Percentiles rank a stretch among this genome's conserved stretches.
Evolutionary conservation across 2,888 invertebrate species (phyloP).

Genomic region (Noctuana brunneofusca): DNA sequence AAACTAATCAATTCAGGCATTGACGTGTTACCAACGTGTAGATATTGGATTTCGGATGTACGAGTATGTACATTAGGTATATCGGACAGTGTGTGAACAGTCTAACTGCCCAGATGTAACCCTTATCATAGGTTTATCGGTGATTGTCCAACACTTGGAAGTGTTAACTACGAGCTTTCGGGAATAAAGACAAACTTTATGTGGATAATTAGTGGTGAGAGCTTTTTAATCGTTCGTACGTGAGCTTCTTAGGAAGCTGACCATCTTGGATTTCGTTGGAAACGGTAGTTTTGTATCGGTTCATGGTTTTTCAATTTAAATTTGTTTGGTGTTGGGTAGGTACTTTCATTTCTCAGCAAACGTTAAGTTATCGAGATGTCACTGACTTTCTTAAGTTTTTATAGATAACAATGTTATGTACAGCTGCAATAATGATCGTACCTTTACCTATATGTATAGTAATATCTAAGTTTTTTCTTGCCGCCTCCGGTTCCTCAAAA

Average conservation of each 20-base stretch:
- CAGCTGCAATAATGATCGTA: too few relatives aligned
- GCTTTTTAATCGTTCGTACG: constrained; percentile 24
- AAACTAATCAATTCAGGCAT: not conserved
- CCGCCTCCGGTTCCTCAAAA: too few relatives aligned
- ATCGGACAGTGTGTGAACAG: not conserved
- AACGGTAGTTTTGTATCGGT: constrained; percentile 25
- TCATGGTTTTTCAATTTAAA: constrained; percentile 24
- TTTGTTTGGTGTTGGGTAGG: not conserved
- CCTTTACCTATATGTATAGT: too few relatives aligned
- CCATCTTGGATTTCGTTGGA: constrained; percentile 24
- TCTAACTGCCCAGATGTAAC: not conserved
- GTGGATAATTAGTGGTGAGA: constrained; percentile 21
- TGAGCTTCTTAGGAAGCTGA: constrained; percentile 31
- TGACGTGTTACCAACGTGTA: too few relatives aligned
- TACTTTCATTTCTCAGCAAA: not conserved
- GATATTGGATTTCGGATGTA: not conserved
- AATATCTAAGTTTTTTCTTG: too few relatives aligned
- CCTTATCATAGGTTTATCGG: constrained; percentile 21
- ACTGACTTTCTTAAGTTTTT: not conserved
- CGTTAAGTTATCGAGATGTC: not conserved
- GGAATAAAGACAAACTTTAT: constrained; percentile 22
- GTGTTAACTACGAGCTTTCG: constrained; percentile 25
- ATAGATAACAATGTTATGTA: not conserved
- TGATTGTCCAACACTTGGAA: constrained; percentile 22
- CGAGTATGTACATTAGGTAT: too few relatives aligned